Evolutionary conservation across 2,888 invertebrate species (phyloP).

Genomic region (Dryadula phaetusa): DNA sequence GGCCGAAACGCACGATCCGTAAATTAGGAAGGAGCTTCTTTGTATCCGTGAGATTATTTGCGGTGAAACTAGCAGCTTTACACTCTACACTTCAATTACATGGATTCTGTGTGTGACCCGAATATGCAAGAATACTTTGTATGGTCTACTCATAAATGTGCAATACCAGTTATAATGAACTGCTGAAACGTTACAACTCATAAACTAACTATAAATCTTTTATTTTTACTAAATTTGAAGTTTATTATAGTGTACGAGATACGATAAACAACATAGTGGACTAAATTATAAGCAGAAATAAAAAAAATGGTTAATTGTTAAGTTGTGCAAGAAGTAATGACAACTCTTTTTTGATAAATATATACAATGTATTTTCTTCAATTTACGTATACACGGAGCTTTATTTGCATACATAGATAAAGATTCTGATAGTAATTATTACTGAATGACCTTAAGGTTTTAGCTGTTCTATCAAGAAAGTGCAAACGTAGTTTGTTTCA

Average conservation of each 20-base stretch:
- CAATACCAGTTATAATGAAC: slow-evolving; percentile 72
- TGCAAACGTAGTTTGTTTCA: slow-evolving; percentile 64
- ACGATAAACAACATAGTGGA: too few species aligned
- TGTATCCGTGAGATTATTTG: slow-evolving; percentile 71
- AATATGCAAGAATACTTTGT: slow-evolving; percentile 69
- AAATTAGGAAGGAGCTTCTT: slow-evolving; percentile 74
- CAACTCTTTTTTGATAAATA: too few species aligned
- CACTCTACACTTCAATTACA: slow-evolving; percentile 69
- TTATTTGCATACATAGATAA: slow-evolving; percentile 48
- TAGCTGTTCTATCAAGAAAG: slow-evolving; percentile 62
- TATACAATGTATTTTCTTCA: slow-evolving; percentile 56
- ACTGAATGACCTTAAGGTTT: slow-evolving; percentile 44
- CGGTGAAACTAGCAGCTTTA: slow-evolving; percentile 68
- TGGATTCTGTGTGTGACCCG: slow-evolving; percentile 75
- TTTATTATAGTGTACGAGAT: too few species aligned
- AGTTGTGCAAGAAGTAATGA: too few species aligned
- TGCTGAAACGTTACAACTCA: too few species aligned
- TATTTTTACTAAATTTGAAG: too few species aligned
- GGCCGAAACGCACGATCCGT: slow-evolving; percentile 71
- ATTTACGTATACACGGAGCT: slow-evolving; percentile 25
- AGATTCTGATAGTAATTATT: slow-evolving; percentile 42
- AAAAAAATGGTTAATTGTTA: too few species aligned
- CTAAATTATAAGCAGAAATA: too few species aligned
- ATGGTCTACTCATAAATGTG: slow-evolving; percentile 60
- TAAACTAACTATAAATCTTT: too few species aligned